Base-by-base conservation (phyloP, 2,113 vertebrate species). In the Menura novaehollandiae region DNA sequence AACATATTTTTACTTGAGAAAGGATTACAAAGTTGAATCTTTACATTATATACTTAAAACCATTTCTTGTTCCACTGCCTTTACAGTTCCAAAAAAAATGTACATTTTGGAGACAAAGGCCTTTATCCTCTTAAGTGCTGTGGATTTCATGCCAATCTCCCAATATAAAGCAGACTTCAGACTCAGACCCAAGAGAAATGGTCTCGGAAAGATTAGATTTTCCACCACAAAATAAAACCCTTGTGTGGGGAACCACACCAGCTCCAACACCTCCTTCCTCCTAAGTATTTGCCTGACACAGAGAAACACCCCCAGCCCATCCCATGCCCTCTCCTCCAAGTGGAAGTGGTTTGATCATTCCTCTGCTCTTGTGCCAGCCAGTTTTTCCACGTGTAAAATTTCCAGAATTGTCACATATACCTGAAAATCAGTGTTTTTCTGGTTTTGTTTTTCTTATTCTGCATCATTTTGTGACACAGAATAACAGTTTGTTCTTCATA, bases 141-240 rank as follows among this genome's bases (percentile, higher is more conserved):
- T 79, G 79, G 95, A 93, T 96, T 95, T 94, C 91, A 93, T 73
- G 95, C 96, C 95, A 96, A 91, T 93, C 95, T 94, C 92, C 75
- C 96, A 91, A 67, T 71, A 92, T 7, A 94, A 96, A 97, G 90
- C 93, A 97, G 95, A 75, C 90, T 90, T 75, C 93, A 91, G 91
- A 82, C 77, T 78, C 2, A 83, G 15, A 52, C 91, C 82, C 93
- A 77, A 71, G 92, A 90, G 95, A 60, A 97, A 93, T 9, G 51
- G 90, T 19, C 82, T 95, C 9, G 1, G 67, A 80, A 96, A 91
- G 90, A 94, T 90, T 55, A 82, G 75, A 86, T 93, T 96, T 93
- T 91, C 93, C 91, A 93, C 75, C 88, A 76, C 95, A 81, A 67
- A 95, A 86, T 53, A 76, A 91, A 94, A 17, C 19, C 85, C 90